These are phyloP conservation scores for Salmo trutta DNA, from an alignment of 2,797 vertebrate species.

Conservation along the genomic window DNA sequence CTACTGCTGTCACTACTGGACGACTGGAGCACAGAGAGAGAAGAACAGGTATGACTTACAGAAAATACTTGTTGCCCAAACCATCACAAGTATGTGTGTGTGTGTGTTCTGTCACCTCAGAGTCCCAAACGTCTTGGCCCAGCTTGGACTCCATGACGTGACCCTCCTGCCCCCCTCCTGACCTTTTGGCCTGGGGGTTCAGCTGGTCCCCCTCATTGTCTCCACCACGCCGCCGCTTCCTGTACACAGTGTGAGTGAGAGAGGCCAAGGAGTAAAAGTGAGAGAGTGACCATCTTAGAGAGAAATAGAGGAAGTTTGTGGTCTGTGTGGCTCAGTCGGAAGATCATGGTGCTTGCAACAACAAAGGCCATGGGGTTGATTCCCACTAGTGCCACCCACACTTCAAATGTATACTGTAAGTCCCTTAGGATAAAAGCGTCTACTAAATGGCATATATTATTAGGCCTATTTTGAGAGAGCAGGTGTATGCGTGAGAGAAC, in stretches of 20 bases:
- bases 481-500: neutral
- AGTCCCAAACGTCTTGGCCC: constrained; percentile 71
- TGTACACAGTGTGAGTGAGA: constrained; percentile 37
- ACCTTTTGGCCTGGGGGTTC: constrained; percentile 87
- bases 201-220: constrained; percentile 81
- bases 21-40: constrained; percentile 61
- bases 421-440: neutral
- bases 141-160: constrained; percentile 71
- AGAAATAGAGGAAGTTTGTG: neutral
- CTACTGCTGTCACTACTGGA: constrained; percentile 88
- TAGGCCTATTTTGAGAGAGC: neutral
- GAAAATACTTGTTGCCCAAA: neutral
- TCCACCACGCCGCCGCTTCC: constrained; percentile 89
- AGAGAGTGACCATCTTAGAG: neutral
- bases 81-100: neutral
- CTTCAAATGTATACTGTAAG: neutral
- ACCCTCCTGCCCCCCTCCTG: constrained; percentile 66
- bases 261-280: neutral
- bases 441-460: neutral
- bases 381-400: neutral
- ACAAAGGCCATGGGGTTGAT: neutral
- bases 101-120: constrained; percentile 67
- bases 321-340: neutral
- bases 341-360: neutral
- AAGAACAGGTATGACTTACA: neutral